Evolutionary conservation across 2,888 invertebrate species (phyloP), one percentile per base, ranked within the genome.

Genomic region (Tetragonisca angustula): DNA sequence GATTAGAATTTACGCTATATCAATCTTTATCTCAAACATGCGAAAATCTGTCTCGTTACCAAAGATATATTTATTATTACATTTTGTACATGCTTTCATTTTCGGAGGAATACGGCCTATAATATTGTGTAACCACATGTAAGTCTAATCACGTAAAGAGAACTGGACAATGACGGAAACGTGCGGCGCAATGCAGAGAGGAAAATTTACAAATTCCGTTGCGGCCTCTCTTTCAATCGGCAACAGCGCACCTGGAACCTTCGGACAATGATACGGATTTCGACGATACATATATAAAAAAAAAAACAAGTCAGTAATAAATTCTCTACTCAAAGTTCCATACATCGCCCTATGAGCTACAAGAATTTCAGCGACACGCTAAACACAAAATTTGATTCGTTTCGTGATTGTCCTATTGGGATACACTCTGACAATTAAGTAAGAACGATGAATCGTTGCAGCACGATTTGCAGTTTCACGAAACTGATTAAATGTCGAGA

Each of bases 371-470:
- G 61, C 56, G 32, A 27, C n/a, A 32, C n/a, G 17, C 72, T 62
- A 32, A 32, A 72, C 67, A 50, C 50, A 69, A 82, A 76, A 64
- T 17, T 59, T 70, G 21, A 27, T 27, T 67, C 50, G 56, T 43
- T 43, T 43, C 43, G 52, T 91, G 91, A 91, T 91, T 91, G 91
- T 91, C 90, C 91, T 91, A 91, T 76, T 88, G 73, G 81, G 84
- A 85, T 88, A 86, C 81, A 61, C 69, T 43, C 9, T 11, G 43
- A 43, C 43, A 43, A 43, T 43, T 82, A 67, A 81, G 27, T 24
- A 43, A 43, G 71, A 49, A 59, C 43, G 17, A 59, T 27, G 19
- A 71, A 71, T 78, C 69, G 50, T 80, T 65, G 62, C 19, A 13
- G n/a, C n/a, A 54, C 21, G 65, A 76, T 15, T 15, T 43, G 43